Base-by-base conservation (phyloP, 2,888 invertebrate genomes). In the Caenorhabditis virilis region DNA sequence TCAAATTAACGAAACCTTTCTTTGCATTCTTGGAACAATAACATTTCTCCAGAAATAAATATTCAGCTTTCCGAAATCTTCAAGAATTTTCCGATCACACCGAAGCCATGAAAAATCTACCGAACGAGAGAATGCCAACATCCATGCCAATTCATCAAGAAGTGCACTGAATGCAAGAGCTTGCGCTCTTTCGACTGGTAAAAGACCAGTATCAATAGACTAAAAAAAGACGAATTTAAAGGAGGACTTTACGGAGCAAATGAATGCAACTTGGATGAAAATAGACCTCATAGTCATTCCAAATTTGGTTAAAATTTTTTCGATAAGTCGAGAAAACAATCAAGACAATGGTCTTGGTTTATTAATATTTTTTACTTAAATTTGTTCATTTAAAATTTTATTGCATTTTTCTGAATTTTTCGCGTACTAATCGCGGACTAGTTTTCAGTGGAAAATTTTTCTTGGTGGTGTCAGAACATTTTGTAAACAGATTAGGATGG, bases 71-170 rank as follows among this genome's bases (percentile, higher is more conserved):
- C 52, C 23, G 27, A 65, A 65, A 35, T 60, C 60, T 41, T 65
- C 65, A 9, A 65, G 43, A 20, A 65, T 60, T 22, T 53, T 55
- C 9, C 55, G 53, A 51, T 65, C 65, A 23, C 60, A 56, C 3
- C 58, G 46, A 7, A 65, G 50, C 65, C 65, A 65, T 9, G 57
- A 25, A 41, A 56, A 58, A 16, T 65, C 58, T n/a, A 39, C 45
- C 7, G 52, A 51, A n/a, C 65, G 55, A 0, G 65, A 59, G 39
- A 43, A 65, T n/a, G 65, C 55, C 13, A 65, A 36, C 65, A 65
- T 65, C 65, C 65, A 65, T 9, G 52, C 42, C 20, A 65, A 39
- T 39, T 65, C 60, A 35, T 65, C 65, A 9, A 65, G 53, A 15
- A 65, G 23, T 43, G 65, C 49, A 27, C 65, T 60, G 30, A 65